A percentile compares a stretch with the other conserved stretches of the same genome.
phyloP scores from a whole-genome alignment of 2,888 invertebrate genomes.

The Syritta pipiens region DNA sequence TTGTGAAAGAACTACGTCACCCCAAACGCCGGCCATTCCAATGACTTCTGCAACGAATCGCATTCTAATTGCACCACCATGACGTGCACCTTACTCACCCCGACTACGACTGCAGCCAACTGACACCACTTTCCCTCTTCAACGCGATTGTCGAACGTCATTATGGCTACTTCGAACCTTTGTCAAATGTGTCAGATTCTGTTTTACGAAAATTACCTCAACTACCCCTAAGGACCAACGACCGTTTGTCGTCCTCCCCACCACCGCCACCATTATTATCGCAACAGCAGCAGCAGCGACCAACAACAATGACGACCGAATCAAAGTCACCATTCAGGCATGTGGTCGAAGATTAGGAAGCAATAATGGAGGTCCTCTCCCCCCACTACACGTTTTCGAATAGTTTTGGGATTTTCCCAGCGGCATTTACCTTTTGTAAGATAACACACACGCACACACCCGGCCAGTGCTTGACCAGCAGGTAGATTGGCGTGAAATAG shows the following conservation, averaged over 20 bases:
- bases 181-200: conserved; percentile 28
- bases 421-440: conserved; percentile 63
- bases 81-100: conserved; percentile 5
- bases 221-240: conserved; percentile 27
- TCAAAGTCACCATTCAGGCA: conserved; percentile 64
- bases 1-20: no score
- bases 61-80: conserved; percentile 26
- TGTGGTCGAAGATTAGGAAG: conserved; percentile 71
- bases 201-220: neutral
- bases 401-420: conserved; percentile 60
- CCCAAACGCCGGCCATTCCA: no score
- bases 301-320: conserved; percentile 17
- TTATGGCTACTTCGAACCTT: conserved; percentile 40
- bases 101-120: neutral
- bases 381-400: conserved; percentile 23
- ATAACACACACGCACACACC: conserved; percentile 9
- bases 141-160: conserved; percentile 6
- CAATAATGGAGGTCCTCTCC: conserved; percentile 70
- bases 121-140: conserved; percentile 23
- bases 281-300: conserved; percentile 40
- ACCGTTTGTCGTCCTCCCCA: conserved; percentile 15
- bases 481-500: conserved; percentile 62
- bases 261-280: conserved; percentile 50
- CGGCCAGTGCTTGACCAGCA: conserved; percentile 43
- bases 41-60: conserved; percentile 6